These are phyloP conservation scores for Octopus bimaculoides DNA, from an alignment of 1,140 invertebrate species.

Conservation along the genomic window DNA sequence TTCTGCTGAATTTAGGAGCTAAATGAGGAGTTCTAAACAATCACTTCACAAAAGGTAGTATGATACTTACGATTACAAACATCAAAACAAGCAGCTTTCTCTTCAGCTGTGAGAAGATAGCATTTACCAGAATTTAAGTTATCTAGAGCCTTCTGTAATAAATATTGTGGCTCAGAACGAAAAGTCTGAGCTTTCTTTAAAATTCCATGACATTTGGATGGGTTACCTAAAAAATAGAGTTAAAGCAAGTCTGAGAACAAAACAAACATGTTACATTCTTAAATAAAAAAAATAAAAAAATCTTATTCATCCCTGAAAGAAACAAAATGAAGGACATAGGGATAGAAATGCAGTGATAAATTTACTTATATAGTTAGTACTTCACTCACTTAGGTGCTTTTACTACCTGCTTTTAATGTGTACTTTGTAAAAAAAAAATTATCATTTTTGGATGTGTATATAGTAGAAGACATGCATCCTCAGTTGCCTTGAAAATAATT, in stretches of 20 bases:
- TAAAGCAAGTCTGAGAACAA: background rate
- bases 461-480: too few relatives aligned
- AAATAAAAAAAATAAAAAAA: background rate
- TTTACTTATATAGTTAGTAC: background rate
- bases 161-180: conserved; percentile 24
- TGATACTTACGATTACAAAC: too few relatives aligned
- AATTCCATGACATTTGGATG: conserved; percentile 32
- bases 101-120: conserved; percentile 7
- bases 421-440: too few relatives aligned
- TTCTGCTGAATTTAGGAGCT: too few relatives aligned
- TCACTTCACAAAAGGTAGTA: too few relatives aligned
- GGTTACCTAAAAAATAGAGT: conserved; percentile 24
- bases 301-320: background rate
- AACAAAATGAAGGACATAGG: conserved; percentile 3
- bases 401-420: too few relatives aligned
- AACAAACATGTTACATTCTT: too few relatives aligned
- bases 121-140: conserved; percentile 29
- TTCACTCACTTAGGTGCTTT: too few relatives aligned
- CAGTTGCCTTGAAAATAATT: too few relatives aligned
- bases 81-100: conserved; percentile 11
- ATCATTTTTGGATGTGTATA: too few relatives aligned
- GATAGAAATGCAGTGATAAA: background rate
- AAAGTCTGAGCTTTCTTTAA: conserved; percentile 35
- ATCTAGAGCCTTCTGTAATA: conserved; percentile 25
- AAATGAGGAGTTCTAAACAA: too few relatives aligned